Base-by-base conservation (phyloP, 2,113 vertebrate genomes). In the Chelonoidis abingdonii region DNA sequence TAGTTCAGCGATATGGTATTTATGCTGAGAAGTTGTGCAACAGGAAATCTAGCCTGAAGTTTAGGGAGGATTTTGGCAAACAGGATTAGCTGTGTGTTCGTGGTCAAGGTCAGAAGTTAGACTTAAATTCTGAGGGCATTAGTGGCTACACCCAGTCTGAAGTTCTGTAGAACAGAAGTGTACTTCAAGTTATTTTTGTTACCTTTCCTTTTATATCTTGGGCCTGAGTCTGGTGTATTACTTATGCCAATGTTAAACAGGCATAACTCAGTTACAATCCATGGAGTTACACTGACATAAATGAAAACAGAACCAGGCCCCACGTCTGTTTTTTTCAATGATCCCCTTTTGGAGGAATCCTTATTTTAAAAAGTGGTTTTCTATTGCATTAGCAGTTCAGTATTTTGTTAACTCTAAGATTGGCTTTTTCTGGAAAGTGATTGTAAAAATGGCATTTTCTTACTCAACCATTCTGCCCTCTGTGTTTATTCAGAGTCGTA, bases 31-130 rank as follows among this genome's bases (percentile, higher is more conserved):
- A 86, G 16, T 86, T 96, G 92, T 90, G 93, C 93, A 97, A 96
- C 83, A 85, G 96, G 95, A 97, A 97, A 80, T 75, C 87, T 91
- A 0, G 59, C 89, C 92, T 90, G 86, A 84, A 90, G 86, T 89
- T 94, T 83, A 92, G 86, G 85, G 89, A 76, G 49, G 52, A 69
- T 90, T 97, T 97, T 95, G 89, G 95, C 94, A 93, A 57, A 89
- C 83, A 14, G 81, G 54, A 41, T 91, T 92, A 65, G 78, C 78
- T 56, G 92, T 83, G 59, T 88, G 94, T 96, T 88, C 0, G 0
- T 90, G 95, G 93, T 95, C 94, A 95, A 91, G 92, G 95, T 93
- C 91, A 86, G 50, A 92, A 86, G 38, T 2, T 90, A 27, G 52
- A 3, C 89, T 89, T 89, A 80, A 84, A 54, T 92, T 92, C 65